Conservation (phyloP, 2,888 invertebrate species). For the Adelognathus sp. region DNA sequence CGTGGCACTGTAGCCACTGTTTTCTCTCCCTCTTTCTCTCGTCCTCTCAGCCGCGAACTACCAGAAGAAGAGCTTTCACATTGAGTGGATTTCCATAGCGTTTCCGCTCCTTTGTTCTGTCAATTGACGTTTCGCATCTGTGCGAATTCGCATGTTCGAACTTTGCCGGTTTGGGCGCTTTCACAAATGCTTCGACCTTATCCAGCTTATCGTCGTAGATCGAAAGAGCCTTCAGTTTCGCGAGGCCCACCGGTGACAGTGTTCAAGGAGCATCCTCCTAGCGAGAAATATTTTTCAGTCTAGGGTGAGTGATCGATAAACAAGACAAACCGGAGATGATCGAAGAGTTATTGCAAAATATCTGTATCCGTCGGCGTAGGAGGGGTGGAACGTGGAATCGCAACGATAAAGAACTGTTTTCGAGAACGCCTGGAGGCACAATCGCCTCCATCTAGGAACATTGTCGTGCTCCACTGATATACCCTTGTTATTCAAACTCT, state of each 20-base stretch:
- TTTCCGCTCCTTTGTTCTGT: not conserved
- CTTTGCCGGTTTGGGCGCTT: not conserved
- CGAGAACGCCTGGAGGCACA: not conserved
- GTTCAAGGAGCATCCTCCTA: constrained; percentile 1
- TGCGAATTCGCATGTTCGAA: not conserved
- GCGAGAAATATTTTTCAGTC: not conserved
- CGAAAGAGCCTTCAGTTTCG: constrained; percentile 17
- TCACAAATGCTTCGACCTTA: constrained; percentile 19
- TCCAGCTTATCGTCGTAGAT: constrained; percentile 16
- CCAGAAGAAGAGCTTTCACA: constrained; percentile 5
- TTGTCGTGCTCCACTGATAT: constrained; percentile 4
- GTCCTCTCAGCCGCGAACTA: not conserved
- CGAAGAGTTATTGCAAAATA: not conserved
- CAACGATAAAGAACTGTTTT: constrained; percentile 21
- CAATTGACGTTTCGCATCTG: not conserved
- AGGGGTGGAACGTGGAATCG: not conserved
- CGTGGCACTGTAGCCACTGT: not conserved
- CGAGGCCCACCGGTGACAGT: not conserved
- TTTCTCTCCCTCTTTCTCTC: not conserved
- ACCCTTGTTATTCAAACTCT: constrained; percentile 27
- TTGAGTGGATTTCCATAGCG: not conserved
- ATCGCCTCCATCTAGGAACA: not conserved
- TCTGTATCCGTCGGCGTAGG: not conserved
- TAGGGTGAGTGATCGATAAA: not conserved
- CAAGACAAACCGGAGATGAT: not conserved